These are phyloP conservation scores for Isotomurus palustris DNA, from an alignment of 2,888 invertebrate genomes.

Conservation along the genomic window DNA sequence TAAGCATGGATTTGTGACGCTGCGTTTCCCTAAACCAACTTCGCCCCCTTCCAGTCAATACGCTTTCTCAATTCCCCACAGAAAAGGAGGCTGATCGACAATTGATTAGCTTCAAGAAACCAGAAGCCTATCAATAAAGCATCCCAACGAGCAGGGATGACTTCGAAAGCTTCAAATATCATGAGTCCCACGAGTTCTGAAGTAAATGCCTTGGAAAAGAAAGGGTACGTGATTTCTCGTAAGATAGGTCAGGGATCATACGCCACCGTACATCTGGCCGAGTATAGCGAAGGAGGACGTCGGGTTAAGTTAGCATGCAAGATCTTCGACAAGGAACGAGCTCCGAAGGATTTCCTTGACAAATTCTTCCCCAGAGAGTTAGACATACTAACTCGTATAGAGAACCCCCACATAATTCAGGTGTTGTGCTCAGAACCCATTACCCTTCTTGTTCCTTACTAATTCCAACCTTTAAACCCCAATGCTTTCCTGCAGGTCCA, in stretches of 20 bases:
- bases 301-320: slow-evolving; percentile 74
- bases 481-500: slow-evolving; percentile 58
- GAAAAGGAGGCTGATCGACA: too few species aligned
- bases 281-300: slow-evolving; percentile 67
- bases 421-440: not conserved
- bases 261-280: slow-evolving; percentile 82
- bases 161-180: slow-evolving; percentile 33
- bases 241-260: slow-evolving; percentile 89
- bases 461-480: slow-evolving; percentile 18
- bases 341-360: slow-evolving; percentile 80
- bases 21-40: too few species aligned
- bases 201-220: slow-evolving; percentile 75
- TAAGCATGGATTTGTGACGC: too few species aligned
- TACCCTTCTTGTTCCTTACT: too few species aligned
- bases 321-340: slow-evolving; percentile 84
- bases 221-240: slow-evolving; percentile 76
- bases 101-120: too few species aligned
- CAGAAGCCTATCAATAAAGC: too few species aligned
- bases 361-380: slow-evolving; percentile 92
- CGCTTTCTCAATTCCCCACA: too few species aligned
- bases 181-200: slow-evolving; percentile 57
- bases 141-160: too few species aligned
- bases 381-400: slow-evolving; percentile 79
- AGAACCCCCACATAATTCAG: slow-evolving; percentile 79
- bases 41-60: too few species aligned